Evolutionary conservation across 2,888 invertebrate species (phyloP), one percentile per base, ranked within the genome.

Genomic region (Thyatira batis): DNA sequence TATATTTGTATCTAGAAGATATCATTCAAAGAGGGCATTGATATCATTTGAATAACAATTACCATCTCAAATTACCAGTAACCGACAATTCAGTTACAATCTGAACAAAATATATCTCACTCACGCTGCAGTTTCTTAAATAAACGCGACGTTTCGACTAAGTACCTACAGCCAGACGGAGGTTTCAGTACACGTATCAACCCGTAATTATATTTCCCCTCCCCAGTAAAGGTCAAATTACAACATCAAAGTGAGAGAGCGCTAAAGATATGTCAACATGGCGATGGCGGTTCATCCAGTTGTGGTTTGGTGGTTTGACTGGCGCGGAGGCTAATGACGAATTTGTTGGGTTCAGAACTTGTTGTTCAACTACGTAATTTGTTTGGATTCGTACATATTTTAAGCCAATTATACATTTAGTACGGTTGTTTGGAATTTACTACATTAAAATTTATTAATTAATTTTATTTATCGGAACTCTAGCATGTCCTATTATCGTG

Each of bases 221-320:
- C 13, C 33, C 20, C n/a, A 23, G 11, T 21, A 13, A 27, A 46
- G 46, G 9, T 46, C 20, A 17, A 17, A 17, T 25, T 46, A 46
- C 27, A 17, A 25, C 46, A 27, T 27, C 25, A 17, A 9, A 46
- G 25, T 27, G 48, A 4, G 10, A 9, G 27, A 27, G 10, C 9
- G 13, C 27, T 48, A 27, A 27, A 48, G 25, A 20, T 20, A 10
- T 28, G 30, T 49, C 28, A 13, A 44, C 44, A 25, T 20, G 27
- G 48, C n/a, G 39, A 33, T 33, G 21, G 13, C 25, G 23, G 44
- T 51, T 48, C 53, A 49, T 51, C 23, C 25, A 45, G 25, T 49
- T 51, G 53, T 30, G 56, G 53, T 49, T 53, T 51, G 50, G 43
- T 33, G 39, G 33, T 25, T 49, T 27, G 46, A 46, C 20, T n/a